Base-by-base conservation (phyloP, 1,140 invertebrate species). In the Oryzaephilus surinamensis region DNA sequence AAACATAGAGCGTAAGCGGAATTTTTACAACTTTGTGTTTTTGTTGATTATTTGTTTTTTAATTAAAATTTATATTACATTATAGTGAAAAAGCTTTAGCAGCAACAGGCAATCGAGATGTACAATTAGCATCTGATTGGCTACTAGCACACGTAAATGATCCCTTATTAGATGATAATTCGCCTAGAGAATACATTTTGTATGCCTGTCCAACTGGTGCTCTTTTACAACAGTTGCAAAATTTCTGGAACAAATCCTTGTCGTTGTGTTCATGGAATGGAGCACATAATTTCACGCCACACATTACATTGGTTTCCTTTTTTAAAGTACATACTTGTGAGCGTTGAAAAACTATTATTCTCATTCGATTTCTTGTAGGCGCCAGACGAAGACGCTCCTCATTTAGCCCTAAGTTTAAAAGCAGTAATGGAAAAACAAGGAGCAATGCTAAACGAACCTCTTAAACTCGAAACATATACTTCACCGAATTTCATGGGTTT, bases 41-140 rank as follows among this genome's bases (percentile, higher is more conserved):
- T 12, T 38, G n/a, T 13, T 12, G 14, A 2, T 33, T 15, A 11
- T 11, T 28, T 15, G 4, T 18, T 15, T 36, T 2, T 17, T 6
- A 20, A 40, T 33, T 24, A 34, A 12, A 23, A 23, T 27, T n/a
- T 49, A 38, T 5, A 20, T 8, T 4, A 38, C 28, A 52, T 58
- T 61, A 49, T 58, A 91, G 87, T 18, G 79, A 90, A 58, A 92
- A 91, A 63, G 86, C 88, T 12, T 62, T 92, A 39, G 84, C 86
- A 12, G 86, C 87, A n/a, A 92, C 88, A 7, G 88, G 87, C 14
- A 77, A 91, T 59, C 67, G 78, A 19, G 84, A 86, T 36, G 80
- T 88, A 31, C 84, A 90, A 60, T 65, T 91, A 37, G 88, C 88
- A 4, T 84, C 84, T 2, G 87, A 92, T 55, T 92, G 88, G 89